Percentiles rank a stretch among this genome's conserved stretches.
Evolutionary conservation across 2,888 invertebrate genomes (phyloP).

Genomic region (Nemotelus nigrinus): DNA sequence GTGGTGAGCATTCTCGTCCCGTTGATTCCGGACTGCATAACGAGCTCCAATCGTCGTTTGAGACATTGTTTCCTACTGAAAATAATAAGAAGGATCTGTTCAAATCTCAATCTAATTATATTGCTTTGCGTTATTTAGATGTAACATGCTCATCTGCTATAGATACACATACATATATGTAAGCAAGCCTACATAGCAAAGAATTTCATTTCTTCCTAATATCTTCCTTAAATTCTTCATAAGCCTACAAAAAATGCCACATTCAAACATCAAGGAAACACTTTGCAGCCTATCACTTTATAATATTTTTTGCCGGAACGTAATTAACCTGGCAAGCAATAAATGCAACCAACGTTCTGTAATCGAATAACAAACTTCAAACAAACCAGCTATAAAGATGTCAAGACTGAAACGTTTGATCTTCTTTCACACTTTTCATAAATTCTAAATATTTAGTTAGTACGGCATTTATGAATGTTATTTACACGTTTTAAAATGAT

Average conservation of each 20-base stretch:
- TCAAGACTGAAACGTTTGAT: constrained; percentile 18
- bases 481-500: background rate
- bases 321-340: background rate
- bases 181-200: background rate
- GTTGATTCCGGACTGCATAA: constrained; percentile 49
- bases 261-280: too few species aligned
- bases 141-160: too few species aligned
- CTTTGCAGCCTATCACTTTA: too few species aligned
- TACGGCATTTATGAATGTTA: constrained; percentile 17
- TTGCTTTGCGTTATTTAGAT: too few species aligned
- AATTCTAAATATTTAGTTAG: constrained; percentile 40
- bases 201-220: background rate
- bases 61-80: constrained; percentile 38
- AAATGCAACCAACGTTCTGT: background rate
- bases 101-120: too few species aligned
- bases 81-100: background rate
- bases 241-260: too few species aligned
- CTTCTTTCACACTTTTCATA: constrained; percentile 33
- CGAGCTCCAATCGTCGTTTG: constrained; percentile 50
- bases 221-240: too few species aligned
- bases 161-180: too few species aligned
- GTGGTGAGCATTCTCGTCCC: constrained; percentile 48
- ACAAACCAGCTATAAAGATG: background rate
- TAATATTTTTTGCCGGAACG: background rate
- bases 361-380: constrained; percentile 8